These are phyloP conservation scores for Tragulus kanchil DNA, from an alignment of 2,113 vertebrate genomes.

Conservation along the genomic window DNA sequence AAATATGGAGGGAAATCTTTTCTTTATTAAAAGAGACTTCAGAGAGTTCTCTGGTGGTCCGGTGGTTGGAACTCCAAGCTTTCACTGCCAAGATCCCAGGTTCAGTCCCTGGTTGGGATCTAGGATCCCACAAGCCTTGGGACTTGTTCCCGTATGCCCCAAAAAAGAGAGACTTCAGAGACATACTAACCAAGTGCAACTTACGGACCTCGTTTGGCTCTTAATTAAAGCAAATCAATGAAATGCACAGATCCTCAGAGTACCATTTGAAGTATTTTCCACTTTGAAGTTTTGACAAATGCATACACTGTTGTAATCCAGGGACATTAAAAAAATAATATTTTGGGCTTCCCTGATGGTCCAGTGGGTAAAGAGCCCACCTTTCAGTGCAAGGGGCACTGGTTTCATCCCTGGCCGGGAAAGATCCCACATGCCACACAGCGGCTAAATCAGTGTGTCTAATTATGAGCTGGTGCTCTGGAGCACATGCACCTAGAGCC, in stretches of 20 bases:
- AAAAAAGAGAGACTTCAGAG: neutral
- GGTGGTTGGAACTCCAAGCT: neutral
- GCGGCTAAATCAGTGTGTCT: too few species aligned
- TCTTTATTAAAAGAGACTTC: conserved; percentile 34
- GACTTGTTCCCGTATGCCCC: neutral
- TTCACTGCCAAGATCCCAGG: neutral
- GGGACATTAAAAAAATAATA: neutral
- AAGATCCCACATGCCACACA: too few species aligned
- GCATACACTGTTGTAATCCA: neutral
- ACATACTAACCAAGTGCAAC: neutral
- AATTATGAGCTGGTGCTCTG: too few species aligned
- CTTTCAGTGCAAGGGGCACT: too few species aligned
- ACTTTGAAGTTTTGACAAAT: conserved; percentile 24
- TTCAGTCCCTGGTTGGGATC: neutral
- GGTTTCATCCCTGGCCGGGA: too few species aligned
- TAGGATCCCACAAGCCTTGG: neutral
- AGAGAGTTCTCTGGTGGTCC: neutral
- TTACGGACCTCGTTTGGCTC: neutral
- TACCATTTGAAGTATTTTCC: neutral
- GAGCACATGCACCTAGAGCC: too few species aligned
- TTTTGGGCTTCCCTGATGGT: neutral
- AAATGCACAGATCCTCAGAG: neutral
- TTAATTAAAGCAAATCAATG: neutral
- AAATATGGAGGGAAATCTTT: neutral
- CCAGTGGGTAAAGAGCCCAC: too few species aligned